Base-by-base conservation (phyloP, 2,888 invertebrate genomes). In the Cantharis rustica region DNA sequence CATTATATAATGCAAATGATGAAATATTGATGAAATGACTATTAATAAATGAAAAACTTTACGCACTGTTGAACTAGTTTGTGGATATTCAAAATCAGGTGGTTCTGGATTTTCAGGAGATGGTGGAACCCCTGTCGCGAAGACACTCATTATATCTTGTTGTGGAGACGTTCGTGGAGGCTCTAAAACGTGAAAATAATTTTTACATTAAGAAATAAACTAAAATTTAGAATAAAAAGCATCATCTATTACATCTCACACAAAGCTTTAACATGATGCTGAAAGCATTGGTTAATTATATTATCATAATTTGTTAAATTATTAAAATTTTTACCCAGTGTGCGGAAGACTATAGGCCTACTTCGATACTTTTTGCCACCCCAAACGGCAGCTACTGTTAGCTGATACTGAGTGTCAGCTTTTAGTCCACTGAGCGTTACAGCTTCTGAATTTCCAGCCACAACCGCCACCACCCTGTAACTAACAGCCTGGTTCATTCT, bases 391-490 rank as follows among this genome's bases (percentile, higher is more conserved):
- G 95, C 95, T 71, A 96, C 95, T 2, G 95, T 94, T 79, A 96
- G 91, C 84, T 96, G 96, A 88, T 96, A 96, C 89, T 96, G 95
- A 20, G 96, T 96, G 88, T 95, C 95, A 17, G 96, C 94, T 86
- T 93, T 92, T 80, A 96, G 90, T 68, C 94, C 94, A 86, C 93
- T 94, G 86, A 96, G 89, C 81, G 95, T 94, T 83, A 96, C 95
- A 80, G 95, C 95, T 88, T 95, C 95, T 79, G 95, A 95, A 90
- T 95, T 96, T 83, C 96, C 95, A 84, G 96, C 96, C 88, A 96
- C 95, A 88, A 95, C 94, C 91, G 95, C 91, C 90, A 96, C 95
- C 92, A 96, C 95, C 93, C 96, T 96, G 95, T 95, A 96, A 95
- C 96, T 96, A 95, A 94, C 91, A 89, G 83, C 80, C 84, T 85